phyloP scores from a whole-genome alignment of 2,888 invertebrate species.

The Ochropacha duplaris region DNA sequence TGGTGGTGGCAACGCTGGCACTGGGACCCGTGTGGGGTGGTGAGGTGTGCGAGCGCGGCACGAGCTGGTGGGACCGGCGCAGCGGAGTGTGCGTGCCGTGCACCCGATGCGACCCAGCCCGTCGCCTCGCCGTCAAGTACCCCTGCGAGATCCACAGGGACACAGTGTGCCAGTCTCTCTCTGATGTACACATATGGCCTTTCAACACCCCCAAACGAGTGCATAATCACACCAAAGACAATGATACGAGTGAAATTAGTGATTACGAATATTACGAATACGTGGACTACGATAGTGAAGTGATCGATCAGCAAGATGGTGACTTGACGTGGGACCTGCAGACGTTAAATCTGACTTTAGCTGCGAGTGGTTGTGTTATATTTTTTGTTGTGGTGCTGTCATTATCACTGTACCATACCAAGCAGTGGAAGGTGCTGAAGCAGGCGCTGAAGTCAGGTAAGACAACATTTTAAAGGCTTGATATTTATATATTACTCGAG shows the following conservation, averaged over 20 bases:
- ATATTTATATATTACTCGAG: too few relatives aligned
- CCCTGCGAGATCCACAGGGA: constrained; percentile 90
- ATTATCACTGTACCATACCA: constrained; percentile 89
- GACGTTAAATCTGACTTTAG: constrained; percentile 87
- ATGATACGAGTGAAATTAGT: constrained; percentile 58
- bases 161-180: constrained; percentile 88
- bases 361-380: constrained; percentile 89
- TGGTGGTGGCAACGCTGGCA: constrained; percentile 71
- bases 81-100: constrained; percentile 87
- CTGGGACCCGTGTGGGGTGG: constrained; percentile 47
- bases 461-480: constrained; percentile 23
- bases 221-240: constrained; percentile 38
- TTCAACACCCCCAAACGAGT: constrained; percentile 58
- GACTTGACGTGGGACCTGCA: constrained; percentile 88
- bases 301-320: constrained; percentile 55
- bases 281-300: constrained; percentile 71
- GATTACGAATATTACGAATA: constrained; percentile 73
- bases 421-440: constrained; percentile 91
- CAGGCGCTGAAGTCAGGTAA: constrained; percentile 90
- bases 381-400: constrained; percentile 91
- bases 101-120: constrained; percentile 85
- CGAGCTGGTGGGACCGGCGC: constrained; percentile 87
- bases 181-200: constrained; percentile 85
- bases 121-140: constrained; percentile 84
- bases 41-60: constrained; percentile 77